These are phyloP conservation scores for Pelochelys cantorii DNA, from an alignment of 2,797 vertebrate genomes.

Conservation along the genomic window DNA sequence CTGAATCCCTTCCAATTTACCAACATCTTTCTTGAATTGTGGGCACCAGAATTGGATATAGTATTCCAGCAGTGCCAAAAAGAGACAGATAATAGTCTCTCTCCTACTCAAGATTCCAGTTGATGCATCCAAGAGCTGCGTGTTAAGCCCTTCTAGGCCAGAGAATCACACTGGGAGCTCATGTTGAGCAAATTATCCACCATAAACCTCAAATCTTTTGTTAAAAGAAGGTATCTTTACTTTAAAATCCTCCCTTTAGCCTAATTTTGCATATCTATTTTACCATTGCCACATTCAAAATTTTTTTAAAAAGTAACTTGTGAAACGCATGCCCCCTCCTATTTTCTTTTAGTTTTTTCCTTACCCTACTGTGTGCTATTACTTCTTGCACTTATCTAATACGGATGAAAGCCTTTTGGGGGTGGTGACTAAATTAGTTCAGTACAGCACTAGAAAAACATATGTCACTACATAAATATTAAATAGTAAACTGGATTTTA, in stretches of 20 bases:
- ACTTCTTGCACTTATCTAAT: neutral
- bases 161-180: no score
- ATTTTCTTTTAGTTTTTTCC: neutral
- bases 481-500: neutral
- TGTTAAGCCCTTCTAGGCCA: no score
- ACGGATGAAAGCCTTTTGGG: neutral
- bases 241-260: neutral
- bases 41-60: neutral
- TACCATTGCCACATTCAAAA: neutral
- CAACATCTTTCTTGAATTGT: neutral
- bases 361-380: neutral
- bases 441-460: neutral
- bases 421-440: neutral
- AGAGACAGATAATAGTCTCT: neutral
- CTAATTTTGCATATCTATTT: no score
- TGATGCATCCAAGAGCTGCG: neutral
- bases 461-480: neutral
- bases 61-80: neutral
- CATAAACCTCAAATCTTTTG: no score
- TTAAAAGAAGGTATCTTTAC: no score
- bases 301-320: neutral
- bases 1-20: neutral
- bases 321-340: neutral
- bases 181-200: no score
- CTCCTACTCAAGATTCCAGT: neutral